Evolutionary conservation across 2,113 vertebrate species (phyloP).

Genomic region (Ellobius talpinus): DNA sequence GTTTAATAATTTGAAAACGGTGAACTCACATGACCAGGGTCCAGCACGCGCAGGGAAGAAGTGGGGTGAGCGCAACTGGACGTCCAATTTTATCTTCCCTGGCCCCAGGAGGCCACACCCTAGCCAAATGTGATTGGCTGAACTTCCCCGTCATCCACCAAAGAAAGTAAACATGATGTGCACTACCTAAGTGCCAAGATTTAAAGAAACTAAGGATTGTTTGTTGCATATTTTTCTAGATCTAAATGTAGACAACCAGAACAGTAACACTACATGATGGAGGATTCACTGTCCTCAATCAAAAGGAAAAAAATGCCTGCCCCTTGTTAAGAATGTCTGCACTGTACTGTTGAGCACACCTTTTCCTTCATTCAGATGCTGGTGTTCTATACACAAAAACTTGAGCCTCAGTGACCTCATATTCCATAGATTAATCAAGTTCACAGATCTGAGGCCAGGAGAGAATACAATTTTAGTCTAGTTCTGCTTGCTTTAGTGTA

Average conservation of each 20-base stretch:
- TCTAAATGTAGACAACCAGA: background rate
- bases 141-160: no score
- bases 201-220: background rate
- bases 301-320: background rate
- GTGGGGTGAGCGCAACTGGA: no score
- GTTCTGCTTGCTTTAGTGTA: background rate
- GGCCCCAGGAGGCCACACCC: no score
- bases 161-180: background rate
- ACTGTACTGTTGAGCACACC: no score
- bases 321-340: no score
- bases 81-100: no score
- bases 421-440: background rate
- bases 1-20: no score
- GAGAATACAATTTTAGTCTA: background rate
- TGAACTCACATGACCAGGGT: no score
- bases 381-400: background rate
- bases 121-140: no score
- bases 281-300: background rate
- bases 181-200: background rate
- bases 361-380: background rate
- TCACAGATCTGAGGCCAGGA: background rate
- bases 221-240: background rate
- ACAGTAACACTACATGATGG: no score
- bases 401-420: background rate
- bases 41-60: no score